These are phyloP conservation scores for Acinonyx jubatus DNA, from an alignment of 2,113 vertebrate species.

Conservation along the genomic window DNA sequence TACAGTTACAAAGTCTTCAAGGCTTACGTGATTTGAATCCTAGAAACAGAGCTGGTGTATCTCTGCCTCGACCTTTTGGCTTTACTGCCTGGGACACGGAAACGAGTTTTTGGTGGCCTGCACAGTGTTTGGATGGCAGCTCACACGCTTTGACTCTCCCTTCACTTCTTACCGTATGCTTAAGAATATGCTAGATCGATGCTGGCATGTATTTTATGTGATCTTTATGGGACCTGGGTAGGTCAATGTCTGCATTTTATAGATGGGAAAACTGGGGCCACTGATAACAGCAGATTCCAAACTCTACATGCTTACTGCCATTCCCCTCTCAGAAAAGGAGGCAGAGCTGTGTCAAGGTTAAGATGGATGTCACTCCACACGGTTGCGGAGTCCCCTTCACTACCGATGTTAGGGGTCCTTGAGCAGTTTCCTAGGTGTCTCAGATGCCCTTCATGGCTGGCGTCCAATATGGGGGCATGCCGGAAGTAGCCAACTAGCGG, in stretches of 20 bases:
- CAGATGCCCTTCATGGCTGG: background rate
- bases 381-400: background rate
- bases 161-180: background rate
- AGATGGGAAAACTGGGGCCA: background rate
- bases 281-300: background rate
- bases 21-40: background rate
- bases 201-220: background rate
- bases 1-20: background rate
- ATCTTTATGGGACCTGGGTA: background rate
- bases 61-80: background rate
- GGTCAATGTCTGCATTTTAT: background rate
- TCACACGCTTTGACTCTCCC: background rate
- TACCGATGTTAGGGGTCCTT: background rate
- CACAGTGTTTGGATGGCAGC: background rate
- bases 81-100: background rate
- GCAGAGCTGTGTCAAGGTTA: background rate
- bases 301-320: background rate
- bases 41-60: background rate
- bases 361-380: background rate
- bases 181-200: background rate
- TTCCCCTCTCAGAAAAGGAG: background rate
- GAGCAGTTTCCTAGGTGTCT: background rate
- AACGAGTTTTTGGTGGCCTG: background rate
- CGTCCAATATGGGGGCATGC: fast-evolving
- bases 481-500: fast-evolving